A percentile compares a stretch with the other conserved stretches of the same genome.
Evolutionary conservation across 2,113 vertebrate species (phyloP).

Genomic region (Numenius arquata): DNA sequence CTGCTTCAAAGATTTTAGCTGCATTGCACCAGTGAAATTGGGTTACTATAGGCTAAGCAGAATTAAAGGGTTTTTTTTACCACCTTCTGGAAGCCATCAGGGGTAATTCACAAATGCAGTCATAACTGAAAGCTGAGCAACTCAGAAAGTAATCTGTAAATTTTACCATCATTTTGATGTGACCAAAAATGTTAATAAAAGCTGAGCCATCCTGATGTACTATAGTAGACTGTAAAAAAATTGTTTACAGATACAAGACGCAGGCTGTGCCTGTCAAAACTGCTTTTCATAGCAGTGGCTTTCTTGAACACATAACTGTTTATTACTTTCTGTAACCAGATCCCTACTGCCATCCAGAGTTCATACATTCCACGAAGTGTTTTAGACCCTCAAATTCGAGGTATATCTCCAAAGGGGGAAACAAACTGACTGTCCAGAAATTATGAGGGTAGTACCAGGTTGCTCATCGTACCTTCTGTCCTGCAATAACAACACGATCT

Average conservation of each 20-base stretch:
- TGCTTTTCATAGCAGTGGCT: neutral
- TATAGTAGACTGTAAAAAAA: neutral
- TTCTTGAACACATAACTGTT: neutral
- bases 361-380: neutral
- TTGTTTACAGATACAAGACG: neutral
- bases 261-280: neutral
- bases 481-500: conserved; percentile 92
- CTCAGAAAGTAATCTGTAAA: neutral
- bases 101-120: neutral
- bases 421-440: neutral
- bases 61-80: neutral
- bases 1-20: conserved; percentile 18
- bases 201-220: neutral
- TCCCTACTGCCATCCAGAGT: neutral
- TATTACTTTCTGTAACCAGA: neutral
- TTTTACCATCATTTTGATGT: neutral
- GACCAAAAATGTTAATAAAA: neutral
- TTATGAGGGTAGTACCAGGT: neutral
- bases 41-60: neutral
- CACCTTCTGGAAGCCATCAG: neutral
- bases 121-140: neutral
- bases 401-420: neutral
- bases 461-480: conserved; percentile 86
- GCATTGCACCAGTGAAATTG: conserved; percentile 14
- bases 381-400: neutral